Evolutionary conservation across 2,797 vertebrate species (phyloP), one percentile per base, ranked within the genome.

Genomic region (Enteromius treurensis): DNA sequence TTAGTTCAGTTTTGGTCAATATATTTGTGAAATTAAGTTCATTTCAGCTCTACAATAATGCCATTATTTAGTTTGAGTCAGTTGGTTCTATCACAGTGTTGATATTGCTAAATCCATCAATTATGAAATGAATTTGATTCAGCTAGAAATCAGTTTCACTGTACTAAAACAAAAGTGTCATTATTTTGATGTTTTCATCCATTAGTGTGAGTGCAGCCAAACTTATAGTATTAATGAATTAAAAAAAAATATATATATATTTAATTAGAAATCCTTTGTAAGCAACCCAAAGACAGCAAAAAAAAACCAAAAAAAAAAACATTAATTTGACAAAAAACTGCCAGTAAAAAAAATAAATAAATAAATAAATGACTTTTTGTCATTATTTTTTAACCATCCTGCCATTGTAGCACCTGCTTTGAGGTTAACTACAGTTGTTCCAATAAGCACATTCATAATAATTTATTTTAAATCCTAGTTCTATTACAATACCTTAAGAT

Each of bases 401-500:
- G 45, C 53, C 60, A 60, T 60, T 62, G 21, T 17, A 82, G 32
- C n/a, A 53, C 58, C 58, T 75, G 58, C 60, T 42, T 9, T 53
- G 42, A 37, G 34, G 19, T 51, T 49, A 81, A 29, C 67, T 49
- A 37, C 65, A 42, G 21, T 26, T 62, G 42, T 76, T 81, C 29
- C 40, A 62, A 19, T 62, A 37, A 23, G 29, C 29, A 3, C 14
- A 19, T 14, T 3, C 8, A 49, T 74, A 42, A n/a, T 71, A 62
- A 26, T n/a, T 47, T 8, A 34, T 19, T 49, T 49, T 23, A 1
- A 26, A 79, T 32, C 13, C 26, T 13, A 40, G 21, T 42, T 73
- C 5, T 11, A 65, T 65, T 76, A 70, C 70, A 78, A 32, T 64
- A 80, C 80, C 70, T 73, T 71, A 40, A 85, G 60, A 79, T 49